Conservation (phyloP, 2,888 invertebrate species). For the Elgonia sp. region DNA sequence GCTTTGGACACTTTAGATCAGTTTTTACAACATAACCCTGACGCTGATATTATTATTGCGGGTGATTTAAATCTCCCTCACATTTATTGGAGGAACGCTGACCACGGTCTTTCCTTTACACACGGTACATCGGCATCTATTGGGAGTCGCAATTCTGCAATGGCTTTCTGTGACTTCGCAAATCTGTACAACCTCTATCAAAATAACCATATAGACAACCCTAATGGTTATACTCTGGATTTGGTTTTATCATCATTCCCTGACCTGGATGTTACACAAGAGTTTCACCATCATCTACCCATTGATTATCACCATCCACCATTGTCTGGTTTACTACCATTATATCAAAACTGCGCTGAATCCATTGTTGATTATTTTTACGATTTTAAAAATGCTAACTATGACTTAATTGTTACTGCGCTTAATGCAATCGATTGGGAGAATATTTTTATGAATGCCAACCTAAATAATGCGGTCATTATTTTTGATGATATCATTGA, state of each 20-base stretch:
- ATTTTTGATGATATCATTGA: not conserved
- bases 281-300: not conserved
- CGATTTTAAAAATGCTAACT: slow-evolving; percentile 15
- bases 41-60: not conserved
- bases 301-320: not conserved
- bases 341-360: not conserved
- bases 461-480: not conserved
- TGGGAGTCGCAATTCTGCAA: not conserved
- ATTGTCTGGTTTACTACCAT: not conserved
- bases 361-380: not conserved
- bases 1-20: not conserved
- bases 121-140: not conserved
- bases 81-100: too few species aligned
- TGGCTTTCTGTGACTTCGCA: not conserved
- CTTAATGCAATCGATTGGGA: not conserved
- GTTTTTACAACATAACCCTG: not conserved
- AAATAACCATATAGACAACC: not conserved
- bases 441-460: not conserved
- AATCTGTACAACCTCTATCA: too few species aligned
- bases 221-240: too few species aligned
- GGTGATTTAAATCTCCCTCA: too few species aligned
- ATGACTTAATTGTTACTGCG: too few species aligned
- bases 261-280: not conserved
- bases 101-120: not conserved
- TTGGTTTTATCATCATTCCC: not conserved